Percentiles rank a stretch among this genome's conserved stretches.
Evolutionary conservation across 2,888 invertebrate species (phyloP).

Genomic region (Hirtodrosophila cameraria): DNA sequence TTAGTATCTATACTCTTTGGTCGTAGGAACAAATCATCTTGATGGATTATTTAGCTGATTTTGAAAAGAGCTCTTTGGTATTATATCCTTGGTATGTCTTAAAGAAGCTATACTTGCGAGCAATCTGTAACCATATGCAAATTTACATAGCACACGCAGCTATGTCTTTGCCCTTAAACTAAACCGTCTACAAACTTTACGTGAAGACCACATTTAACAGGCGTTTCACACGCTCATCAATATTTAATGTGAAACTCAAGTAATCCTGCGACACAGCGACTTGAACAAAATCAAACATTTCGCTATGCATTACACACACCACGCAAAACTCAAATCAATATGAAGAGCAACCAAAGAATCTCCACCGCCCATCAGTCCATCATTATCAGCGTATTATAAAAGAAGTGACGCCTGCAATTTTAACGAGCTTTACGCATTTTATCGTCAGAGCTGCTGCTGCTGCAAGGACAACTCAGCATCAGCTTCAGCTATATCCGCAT

Average conservation of each 20-base stretch:
- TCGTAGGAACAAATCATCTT: too few species aligned
- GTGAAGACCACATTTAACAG: constrained; percentile 27
- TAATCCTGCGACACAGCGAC: background rate
- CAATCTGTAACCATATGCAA: too few species aligned
- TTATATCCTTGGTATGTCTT: too few species aligned
- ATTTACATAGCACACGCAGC: constrained; percentile 9
- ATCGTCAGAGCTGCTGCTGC: constrained; percentile 43
- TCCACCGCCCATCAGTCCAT: constrained; percentile 29
- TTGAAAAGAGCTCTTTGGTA: too few species aligned
- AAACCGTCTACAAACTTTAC: constrained; percentile 12
- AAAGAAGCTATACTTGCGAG: too few species aligned
- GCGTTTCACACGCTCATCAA: constrained; percentile 46
- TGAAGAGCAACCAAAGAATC: background rate
- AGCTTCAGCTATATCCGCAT: constrained; percentile 42
- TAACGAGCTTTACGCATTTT: constrained; percentile 78
- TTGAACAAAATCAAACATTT: constrained; percentile 44
- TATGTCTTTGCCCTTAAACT: constrained; percentile 2
- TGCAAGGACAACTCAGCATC: constrained; percentile 37
- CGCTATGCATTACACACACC: constrained; percentile 53
- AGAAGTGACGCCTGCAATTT: constrained; percentile 72
- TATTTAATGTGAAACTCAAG: constrained; percentile 21
- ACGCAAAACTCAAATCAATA: constrained; percentile 64
- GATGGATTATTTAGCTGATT: too few species aligned
- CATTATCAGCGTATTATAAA: constrained; percentile 70
- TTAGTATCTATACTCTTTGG: too few species aligned